A percentile compares a stretch with the other conserved stretches of the same genome.
Conservation (phyloP, 2,888 invertebrate species). For the Xylota segnis region DNA sequence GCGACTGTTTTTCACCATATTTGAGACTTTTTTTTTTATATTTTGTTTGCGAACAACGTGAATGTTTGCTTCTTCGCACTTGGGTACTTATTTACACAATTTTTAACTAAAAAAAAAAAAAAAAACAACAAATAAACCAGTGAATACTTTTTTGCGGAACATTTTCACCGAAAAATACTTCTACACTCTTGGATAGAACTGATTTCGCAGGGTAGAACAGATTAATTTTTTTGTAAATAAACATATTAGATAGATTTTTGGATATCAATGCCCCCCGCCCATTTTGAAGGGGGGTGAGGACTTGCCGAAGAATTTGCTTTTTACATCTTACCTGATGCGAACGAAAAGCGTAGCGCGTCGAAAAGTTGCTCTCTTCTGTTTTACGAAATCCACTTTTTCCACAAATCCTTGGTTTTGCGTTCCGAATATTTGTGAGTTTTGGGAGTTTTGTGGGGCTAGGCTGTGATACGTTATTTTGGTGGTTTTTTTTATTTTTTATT, state of each 20-base stretch:
- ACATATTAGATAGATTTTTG: conserved; percentile 63
- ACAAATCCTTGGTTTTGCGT: conserved; percentile 42
- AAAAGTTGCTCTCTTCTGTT: conserved; percentile 30
- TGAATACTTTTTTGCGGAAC: conserved; percentile 41
- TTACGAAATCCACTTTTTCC: conserved; percentile 54
- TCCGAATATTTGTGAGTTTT: conserved; percentile 19
- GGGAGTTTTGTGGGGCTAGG: background rate
- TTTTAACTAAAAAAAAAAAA: conserved; percentile 43
- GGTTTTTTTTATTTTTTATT: no score
- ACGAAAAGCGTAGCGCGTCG: conserved; percentile 70
- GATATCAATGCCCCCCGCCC: conserved; percentile 53
- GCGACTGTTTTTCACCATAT: conserved; percentile 59
- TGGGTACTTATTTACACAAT: conserved; percentile 54
- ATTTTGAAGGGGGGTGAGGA: conserved; percentile 48
- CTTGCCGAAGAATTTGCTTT: conserved; percentile 65
- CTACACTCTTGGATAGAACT: conserved; percentile 65
- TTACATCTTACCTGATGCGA: conserved; percentile 75
- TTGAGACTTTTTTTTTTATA: conserved; percentile 26
- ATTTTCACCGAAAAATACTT: conserved; percentile 62
- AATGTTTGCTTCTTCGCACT: conserved; percentile 60
- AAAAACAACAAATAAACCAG: no score
- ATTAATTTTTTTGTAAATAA: conserved; percentile 65
- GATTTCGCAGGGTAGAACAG: conserved; percentile 61
- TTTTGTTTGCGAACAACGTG: conserved; percentile 53
- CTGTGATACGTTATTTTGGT: no score